Evolutionary conservation across 30 jellyfish, hydroid and myxozoan species (phyloP).

Genomic region (Pelagia noctiluca): DNA sequence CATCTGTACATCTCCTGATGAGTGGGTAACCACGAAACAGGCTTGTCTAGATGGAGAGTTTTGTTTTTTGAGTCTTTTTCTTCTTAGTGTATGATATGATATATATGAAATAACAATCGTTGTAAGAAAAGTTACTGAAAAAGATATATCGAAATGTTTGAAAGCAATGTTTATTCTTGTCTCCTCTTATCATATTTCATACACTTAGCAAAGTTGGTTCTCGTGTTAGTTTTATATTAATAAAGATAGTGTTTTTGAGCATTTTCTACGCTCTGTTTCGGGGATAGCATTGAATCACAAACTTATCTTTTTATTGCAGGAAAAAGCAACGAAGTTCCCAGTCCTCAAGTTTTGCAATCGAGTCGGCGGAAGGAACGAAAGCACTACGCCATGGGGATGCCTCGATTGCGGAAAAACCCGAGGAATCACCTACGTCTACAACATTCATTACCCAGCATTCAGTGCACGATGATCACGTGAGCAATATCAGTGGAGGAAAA

Average conservation of each 20-base stretch:
- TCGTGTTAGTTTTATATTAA: background rate
- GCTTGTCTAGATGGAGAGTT: too few relatives aligned
- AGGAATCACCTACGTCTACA: background rate
- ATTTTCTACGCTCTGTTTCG: background rate
- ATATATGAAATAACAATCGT: too few relatives aligned
- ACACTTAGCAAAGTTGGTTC: background rate
- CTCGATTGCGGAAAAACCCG: background rate
- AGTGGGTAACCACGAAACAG: too few relatives aligned
- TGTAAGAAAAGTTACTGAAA: too few relatives aligned
- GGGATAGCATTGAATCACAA: background rate
- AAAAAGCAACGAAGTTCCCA: background rate
- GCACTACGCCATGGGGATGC: conserved; percentile 22
- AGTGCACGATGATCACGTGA: background rate
- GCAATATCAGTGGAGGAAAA: background rate
- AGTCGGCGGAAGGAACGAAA: conserved; percentile 13
- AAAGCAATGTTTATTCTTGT: too few relatives aligned
- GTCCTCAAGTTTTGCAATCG: conserved; percentile 47
- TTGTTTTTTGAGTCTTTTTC: too few relatives aligned
- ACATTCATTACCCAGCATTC: conserved; percentile 61
- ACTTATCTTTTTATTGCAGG: conserved; percentile 3
- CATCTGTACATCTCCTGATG: too few relatives aligned
- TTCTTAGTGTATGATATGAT: too few relatives aligned
- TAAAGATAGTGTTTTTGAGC: background rate
- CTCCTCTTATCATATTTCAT: background rate
- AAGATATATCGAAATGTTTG: background rate